These are phyloP conservation scores for Crypturellus undulatus DNA, from an alignment of 2,113 vertebrate species.

Conservation along the genomic window DNA sequence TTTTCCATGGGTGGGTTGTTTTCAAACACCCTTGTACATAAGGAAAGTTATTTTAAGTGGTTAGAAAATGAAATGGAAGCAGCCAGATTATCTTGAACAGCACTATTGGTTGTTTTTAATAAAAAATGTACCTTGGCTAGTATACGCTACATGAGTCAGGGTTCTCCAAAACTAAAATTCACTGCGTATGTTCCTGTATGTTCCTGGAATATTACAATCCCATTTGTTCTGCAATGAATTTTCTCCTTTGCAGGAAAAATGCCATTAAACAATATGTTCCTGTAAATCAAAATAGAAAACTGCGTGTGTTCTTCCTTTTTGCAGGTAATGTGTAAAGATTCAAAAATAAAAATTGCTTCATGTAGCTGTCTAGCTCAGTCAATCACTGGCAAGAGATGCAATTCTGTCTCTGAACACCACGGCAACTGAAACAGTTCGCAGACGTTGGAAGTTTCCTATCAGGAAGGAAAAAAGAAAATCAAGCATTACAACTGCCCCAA, in stretches of 20 bases:
- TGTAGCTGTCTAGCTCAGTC: neutral
- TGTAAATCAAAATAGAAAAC: neutral
- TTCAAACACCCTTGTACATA: conserved; percentile 3
- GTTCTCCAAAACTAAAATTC: neutral
- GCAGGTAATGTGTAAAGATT: neutral
- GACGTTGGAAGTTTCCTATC: neutral
- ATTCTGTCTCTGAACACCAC: neutral
- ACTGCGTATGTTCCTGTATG: conserved; percentile 16
- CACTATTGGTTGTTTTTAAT: conserved; percentile 34
- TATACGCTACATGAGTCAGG: conserved; percentile 48
- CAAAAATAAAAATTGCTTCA: neutral
- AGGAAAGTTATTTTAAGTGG: conserved; percentile 48
- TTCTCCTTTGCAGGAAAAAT: conserved; percentile 59
- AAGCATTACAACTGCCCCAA: neutral
- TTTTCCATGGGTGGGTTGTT: conserved; percentile 38
- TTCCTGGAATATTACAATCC: conserved; percentile 64
- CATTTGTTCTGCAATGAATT: conserved; percentile 47
- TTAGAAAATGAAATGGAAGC: conserved; percentile 4
- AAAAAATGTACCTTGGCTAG: conserved; percentile 51
- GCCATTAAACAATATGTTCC: conserved; percentile 27
- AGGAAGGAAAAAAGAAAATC: neutral
- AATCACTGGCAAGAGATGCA: neutral
- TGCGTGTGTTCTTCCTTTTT: neutral
- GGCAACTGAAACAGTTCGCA: neutral
- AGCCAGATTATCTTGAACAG: conserved; percentile 34